Base-by-base conservation (phyloP, 2,113 vertebrate genomes). In the Marcusenius ussheri region DNA sequence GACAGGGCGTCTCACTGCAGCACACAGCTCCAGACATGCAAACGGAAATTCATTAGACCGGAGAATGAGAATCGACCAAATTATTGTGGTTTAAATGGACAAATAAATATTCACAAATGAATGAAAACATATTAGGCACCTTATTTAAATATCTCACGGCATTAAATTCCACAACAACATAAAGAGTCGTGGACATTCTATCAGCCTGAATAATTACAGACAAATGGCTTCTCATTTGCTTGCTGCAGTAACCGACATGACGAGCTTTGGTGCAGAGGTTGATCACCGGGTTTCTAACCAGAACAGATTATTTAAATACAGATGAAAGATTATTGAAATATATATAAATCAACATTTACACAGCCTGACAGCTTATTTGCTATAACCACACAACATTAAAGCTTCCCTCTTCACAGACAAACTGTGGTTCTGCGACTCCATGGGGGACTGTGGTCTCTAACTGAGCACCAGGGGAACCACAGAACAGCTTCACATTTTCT, bases 121-220 rank as follows among this genome's bases (percentile, higher is more conserved):
- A 49, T 19, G 49, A 86, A 49, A 49, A 86, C 11, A 86, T 15
- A 85, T 49, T 85, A 74, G 39, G 80, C 74, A 62, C 85, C 15
- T 88, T 80, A 80, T 80, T 80, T 80, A 39, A 80, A 42, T 42
- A 80, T 42, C 35, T 80, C 21, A 27, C 66, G 45, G n/a, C 19
- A 83, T 84, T 84, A 89, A 90, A 84, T 70, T 88, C 84, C 92
- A 62, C 53, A 6, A 9, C 62, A 21, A 88, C 51, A 45, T n/a
- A 31, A 80, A 45, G n/a, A 53, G 27, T 31, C 88, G 5, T 53
- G 35, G 21, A 24, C 47, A 11, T 58, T 45, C 27, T 10, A 7
- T 42, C 8, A 31, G 80, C 11, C 62, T 51, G 49, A 46, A 90
- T 87, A 91, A 91, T 90, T 90, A 89, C 90, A 83, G 83, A 90